Evolutionary conservation across 2,888 invertebrate genomes (phyloP).

Genomic region (Limnephilus rhombicus): DNA sequence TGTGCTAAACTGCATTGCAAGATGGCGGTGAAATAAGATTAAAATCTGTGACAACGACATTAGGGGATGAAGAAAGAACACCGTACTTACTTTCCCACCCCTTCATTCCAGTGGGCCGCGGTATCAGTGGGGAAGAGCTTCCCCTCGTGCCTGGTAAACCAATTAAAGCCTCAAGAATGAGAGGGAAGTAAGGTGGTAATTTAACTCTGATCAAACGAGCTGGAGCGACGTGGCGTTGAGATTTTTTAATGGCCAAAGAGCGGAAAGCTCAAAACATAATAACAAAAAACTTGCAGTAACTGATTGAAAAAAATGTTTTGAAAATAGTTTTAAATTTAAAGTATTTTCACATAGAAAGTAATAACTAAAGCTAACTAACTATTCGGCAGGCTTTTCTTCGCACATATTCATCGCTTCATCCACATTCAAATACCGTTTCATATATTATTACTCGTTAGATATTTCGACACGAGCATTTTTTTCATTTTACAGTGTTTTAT

Average conservation of each 20-base stretch:
- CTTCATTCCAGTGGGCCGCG: neutral
- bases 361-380: no score
- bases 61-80: slow-evolving; percentile 49
- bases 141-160: slow-evolving; percentile 51
- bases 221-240: slow-evolving; percentile 7
- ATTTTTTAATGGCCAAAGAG: neutral
- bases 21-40: slow-evolving; percentile 61
- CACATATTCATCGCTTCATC: no score
- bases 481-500: no score
- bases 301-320: neutral
- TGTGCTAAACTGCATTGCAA: slow-evolving; percentile 33
- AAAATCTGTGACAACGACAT: slow-evolving; percentile 41
- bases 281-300: neutral
- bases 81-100: neutral
- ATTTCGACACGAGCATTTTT: no score
- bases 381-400: no score
- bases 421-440: no score
- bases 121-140: neutral
- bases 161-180: slow-evolving; percentile 58
- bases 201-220: slow-evolving; percentile 51
- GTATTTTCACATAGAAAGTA: no score
- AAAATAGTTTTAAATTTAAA: no score
- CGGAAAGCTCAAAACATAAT: neutral
- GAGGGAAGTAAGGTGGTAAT: slow-evolving; percentile 57
- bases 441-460: no score